These are phyloP conservation scores for Himalopsyche kuldschensis DNA, from an alignment of 2,888 invertebrate genomes.

Conservation along the genomic window DNA sequence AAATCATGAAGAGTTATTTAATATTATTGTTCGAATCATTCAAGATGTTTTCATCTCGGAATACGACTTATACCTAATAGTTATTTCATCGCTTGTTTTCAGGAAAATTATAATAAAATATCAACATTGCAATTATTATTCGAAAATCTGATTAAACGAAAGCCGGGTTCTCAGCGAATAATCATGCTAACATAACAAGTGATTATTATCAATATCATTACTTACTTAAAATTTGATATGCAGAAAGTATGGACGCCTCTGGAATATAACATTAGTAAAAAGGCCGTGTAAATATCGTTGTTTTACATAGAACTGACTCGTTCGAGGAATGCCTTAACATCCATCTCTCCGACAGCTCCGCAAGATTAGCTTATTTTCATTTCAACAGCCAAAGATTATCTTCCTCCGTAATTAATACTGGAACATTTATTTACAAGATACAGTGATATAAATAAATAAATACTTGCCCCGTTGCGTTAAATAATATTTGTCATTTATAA, in stretches of 20 bases:
- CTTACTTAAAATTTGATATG: not conserved
- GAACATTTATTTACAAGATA: conserved; percentile 28
- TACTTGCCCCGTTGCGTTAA: not conserved
- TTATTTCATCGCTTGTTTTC: too few relatives aligned
- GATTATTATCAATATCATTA: too few relatives aligned
- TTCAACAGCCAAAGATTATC: conserved; percentile 37
- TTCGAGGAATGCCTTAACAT: conserved; percentile 30
- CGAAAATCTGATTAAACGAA: too few relatives aligned
- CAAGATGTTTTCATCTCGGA: too few relatives aligned
- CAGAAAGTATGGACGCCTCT: not conserved
- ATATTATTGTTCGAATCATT: too few relatives aligned
- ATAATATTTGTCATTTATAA: conserved; percentile 26
- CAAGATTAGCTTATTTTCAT: conserved; percentile 38
- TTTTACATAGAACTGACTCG: conserved; percentile 27
- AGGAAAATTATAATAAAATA: too few relatives aligned
- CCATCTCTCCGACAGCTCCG: conserved; percentile 29
- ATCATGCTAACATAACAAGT: too few relatives aligned
- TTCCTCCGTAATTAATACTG: conserved; percentile 31
- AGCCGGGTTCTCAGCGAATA: too few relatives aligned
- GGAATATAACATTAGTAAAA: conserved; percentile 7
- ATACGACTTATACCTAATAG: too few relatives aligned
- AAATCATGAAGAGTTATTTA: too few relatives aligned
- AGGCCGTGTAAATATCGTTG: conserved; percentile 34
- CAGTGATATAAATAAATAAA: not conserved
- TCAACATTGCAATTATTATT: too few relatives aligned